Conservation (phyloP, 2,888 invertebrate genomes). For the Drosophila prolongata region DNA sequence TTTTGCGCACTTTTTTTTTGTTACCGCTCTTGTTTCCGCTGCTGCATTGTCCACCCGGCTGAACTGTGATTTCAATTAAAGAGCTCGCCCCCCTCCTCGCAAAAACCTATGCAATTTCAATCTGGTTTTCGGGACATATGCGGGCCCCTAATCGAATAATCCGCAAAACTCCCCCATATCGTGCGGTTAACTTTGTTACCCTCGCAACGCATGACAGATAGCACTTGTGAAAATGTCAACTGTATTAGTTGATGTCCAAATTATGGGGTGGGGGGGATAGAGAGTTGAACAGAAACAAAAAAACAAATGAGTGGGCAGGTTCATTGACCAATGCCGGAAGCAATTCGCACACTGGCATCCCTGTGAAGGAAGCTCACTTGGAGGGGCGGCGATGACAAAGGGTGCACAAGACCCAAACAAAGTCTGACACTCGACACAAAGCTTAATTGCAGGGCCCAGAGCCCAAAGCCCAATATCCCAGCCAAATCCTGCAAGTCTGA, state of each 20-base stretch:
- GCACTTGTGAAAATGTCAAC: neutral
- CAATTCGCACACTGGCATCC: conserved; percentile 29
- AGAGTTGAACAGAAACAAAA: neutral
- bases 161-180: conserved; percentile 1
- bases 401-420: conserved; percentile 13
- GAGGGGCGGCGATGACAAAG: neutral
- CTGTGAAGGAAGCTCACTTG: neutral
- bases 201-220: neutral
- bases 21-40: conserved; percentile 5
- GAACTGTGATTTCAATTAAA: conserved; percentile 59
- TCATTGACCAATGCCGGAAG: conserved; percentile 45
- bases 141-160: conserved; percentile 25
- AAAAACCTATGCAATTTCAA: conserved; percentile 24
- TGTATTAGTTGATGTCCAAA: conserved; percentile 12
- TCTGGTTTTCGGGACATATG: conserved; percentile 18
- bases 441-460: conserved; percentile 64
- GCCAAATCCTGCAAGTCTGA: neutral
- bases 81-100: neutral
- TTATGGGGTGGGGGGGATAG: neutral
- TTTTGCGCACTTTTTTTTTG: conserved; percentile 21
- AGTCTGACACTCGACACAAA: conserved; percentile 49
- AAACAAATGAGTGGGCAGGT: neutral
- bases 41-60: conserved; percentile 26
- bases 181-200: conserved; percentile 1
- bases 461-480: neutral